Conservation (phyloP, 2,797 vertebrate species). For the Melanogrammus aeglefinus region DNA sequence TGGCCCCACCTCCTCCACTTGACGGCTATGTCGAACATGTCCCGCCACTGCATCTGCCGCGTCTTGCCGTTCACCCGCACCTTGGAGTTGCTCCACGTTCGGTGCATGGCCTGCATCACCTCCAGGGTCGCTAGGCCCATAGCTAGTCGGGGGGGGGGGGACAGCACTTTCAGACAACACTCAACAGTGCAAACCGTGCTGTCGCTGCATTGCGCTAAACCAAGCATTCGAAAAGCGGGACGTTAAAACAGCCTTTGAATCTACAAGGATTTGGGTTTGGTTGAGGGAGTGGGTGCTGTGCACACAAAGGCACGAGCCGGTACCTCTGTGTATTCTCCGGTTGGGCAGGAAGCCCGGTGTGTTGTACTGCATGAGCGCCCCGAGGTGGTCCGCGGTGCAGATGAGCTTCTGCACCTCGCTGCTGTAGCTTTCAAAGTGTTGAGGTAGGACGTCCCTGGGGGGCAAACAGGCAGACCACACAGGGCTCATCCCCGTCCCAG, state of each 20-base stretch:
- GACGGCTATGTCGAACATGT: constrained; percentile 97
- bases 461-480: neutral
- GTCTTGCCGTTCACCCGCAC: constrained; percentile 94
- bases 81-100: constrained; percentile 95
- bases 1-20: constrained; percentile 92
- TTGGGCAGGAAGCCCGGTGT: constrained; percentile 93
- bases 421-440: constrained; percentile 92
- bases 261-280: neutral
- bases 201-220: neutral
- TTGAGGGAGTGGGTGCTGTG: neutral
- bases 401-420: constrained; percentile 88
- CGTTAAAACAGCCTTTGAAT: neutral
- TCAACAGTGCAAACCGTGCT: neutral
- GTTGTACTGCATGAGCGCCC: constrained; percentile 94
- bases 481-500: neutral
- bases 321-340: constrained; percentile 94
- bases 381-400: constrained; percentile 90
- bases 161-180: neutral
- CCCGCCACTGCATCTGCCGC: constrained; percentile 95
- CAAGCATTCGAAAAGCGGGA: too few species aligned
- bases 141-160: constrained; percentile 63
- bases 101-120: constrained; percentile 95
- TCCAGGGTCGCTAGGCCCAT: constrained; percentile 95
- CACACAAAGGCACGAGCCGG: neutral
- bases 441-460: constrained; percentile 89